Conservation (phyloP, 2,113 vertebrate species). For the Tragelaphus scriptus region DNA sequence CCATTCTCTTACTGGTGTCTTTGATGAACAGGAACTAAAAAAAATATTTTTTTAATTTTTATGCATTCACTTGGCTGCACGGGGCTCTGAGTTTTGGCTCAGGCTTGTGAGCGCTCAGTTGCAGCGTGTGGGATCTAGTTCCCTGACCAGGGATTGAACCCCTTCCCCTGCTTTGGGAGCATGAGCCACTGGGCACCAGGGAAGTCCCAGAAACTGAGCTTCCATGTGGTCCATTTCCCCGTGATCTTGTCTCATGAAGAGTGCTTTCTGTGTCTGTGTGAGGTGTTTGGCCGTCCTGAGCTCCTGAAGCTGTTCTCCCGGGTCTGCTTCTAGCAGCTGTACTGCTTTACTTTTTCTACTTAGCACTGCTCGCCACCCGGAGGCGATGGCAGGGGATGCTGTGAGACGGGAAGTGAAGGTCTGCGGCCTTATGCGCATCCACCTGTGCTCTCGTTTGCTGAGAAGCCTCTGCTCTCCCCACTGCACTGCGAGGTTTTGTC, state of each 20-base stretch:
- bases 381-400: not conserved
- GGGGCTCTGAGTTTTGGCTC: not conserved
- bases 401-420: not conserved
- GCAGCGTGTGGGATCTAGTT: not conserved
- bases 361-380: not conserved
- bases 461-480: not conserved
- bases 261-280: not conserved
- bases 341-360: not conserved
- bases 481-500: not conserved
- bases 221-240: not conserved
- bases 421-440: not conserved
- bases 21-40: not conserved
- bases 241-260: not conserved
- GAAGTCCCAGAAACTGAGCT: not conserved
- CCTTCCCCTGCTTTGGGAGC: not conserved
- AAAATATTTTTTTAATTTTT: not conserved
- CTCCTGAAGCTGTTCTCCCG: not conserved
- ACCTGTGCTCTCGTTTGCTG: not conserved
- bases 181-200: not conserved
- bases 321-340: not conserved
- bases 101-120: not conserved
- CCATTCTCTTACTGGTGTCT: not conserved
- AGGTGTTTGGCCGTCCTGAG: not conserved
- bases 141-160: not conserved
- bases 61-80: rapidly evolving